phyloP scores from a whole-genome alignment of 2,113 vertebrate genomes.

The Pelmatolapia mariae region DNA sequence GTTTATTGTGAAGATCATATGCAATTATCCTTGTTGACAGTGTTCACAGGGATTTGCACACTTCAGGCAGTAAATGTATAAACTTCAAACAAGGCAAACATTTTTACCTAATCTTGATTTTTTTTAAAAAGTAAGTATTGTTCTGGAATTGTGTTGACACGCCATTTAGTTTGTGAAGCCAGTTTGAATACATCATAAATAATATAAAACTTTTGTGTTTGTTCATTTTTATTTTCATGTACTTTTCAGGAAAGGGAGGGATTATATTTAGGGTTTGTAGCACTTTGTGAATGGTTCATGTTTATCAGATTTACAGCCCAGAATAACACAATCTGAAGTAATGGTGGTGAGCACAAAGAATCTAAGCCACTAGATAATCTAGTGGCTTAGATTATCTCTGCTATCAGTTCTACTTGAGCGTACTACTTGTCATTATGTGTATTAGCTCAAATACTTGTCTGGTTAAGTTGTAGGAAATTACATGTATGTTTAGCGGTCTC shows the following conservation, averaged over 20 bases:
- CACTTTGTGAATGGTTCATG: background rate
- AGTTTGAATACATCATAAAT: background rate
- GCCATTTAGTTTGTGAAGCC: background rate
- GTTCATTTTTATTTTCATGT: background rate
- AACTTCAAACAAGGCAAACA: background rate
- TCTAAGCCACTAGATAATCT: too few relatives aligned
- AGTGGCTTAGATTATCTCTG: background rate
- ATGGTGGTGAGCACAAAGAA: background rate
- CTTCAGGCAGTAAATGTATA: background rate
- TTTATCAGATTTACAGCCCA: background rate
- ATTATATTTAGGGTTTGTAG: background rate
- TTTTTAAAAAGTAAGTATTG: background rate
- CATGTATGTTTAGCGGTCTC: background rate
- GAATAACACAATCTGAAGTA: background rate
- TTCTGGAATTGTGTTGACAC: background rate
- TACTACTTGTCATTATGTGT: background rate
- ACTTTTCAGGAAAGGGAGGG: background rate
- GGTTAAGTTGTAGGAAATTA: background rate
- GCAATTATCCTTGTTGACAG: background rate
- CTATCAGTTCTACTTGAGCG: background rate
- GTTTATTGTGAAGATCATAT: background rate
- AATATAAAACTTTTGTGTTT: background rate
- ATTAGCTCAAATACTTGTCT: background rate
- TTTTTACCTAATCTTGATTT: background rate
- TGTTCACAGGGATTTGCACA: background rate